Percentiles rank a stretch among this genome's conserved stretches.
Conservation (phyloP, 2,113 vertebrate species). For the Psettodes erumei region DNA sequence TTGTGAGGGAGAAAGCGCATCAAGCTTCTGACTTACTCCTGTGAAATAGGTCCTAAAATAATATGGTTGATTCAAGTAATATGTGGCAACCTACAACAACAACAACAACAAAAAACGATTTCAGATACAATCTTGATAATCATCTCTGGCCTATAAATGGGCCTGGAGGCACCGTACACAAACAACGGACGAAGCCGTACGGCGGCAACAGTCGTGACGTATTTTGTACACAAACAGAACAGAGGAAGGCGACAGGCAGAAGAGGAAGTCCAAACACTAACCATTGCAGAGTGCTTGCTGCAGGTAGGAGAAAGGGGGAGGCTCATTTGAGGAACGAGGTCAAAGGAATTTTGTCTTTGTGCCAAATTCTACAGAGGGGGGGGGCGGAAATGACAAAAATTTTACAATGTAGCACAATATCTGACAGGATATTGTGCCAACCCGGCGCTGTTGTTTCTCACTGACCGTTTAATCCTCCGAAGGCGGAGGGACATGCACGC, state of each 20-base stretch:
- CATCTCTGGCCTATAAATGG: background rate
- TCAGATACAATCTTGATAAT: background rate
- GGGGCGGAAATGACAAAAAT: constrained; percentile 47
- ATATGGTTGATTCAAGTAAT: background rate
- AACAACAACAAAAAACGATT: background rate
- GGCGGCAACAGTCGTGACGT: constrained; percentile 29
- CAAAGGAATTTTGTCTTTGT: constrained; percentile 83
- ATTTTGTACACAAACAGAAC: constrained; percentile 40
- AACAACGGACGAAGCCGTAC: constrained; percentile 26
- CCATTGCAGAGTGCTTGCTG: constrained; percentile 86
- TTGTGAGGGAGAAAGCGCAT: constrained; percentile 17
- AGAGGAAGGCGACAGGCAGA: constrained; percentile 52
- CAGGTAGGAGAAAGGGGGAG: constrained; percentile 81
- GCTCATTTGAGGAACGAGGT: constrained; percentile 81
- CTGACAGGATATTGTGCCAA: constrained; percentile 9
- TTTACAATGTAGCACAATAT: constrained; percentile 22
- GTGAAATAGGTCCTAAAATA: constrained; percentile 22
- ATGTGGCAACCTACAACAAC: background rate
- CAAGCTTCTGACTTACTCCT: constrained; percentile 8
- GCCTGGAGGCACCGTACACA: background rate
- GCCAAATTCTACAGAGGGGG: constrained; percentile 81
- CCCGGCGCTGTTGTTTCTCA: constrained; percentile 17
- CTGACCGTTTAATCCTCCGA: constrained; percentile 10
- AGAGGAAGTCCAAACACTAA: constrained; percentile 74
- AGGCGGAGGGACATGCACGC: constrained; percentile 24